Evolutionary conservation across 2,113 vertebrate genomes (phyloP).

Genomic region (Syngnathus scovelli): DNA sequence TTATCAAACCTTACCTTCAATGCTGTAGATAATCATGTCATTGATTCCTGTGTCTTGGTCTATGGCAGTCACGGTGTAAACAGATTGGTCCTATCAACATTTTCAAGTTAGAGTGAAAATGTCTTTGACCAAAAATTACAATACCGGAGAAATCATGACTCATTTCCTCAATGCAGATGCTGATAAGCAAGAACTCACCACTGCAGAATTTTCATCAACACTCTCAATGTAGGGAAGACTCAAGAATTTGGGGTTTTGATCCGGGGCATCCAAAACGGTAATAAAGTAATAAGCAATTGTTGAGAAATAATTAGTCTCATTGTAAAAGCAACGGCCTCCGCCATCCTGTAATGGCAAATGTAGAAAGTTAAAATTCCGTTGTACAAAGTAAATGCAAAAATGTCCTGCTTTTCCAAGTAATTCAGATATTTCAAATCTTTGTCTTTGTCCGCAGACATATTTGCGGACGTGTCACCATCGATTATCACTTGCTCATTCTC

Average conservation of each 20-base stretch:
- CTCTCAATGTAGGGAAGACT: constrained; percentile 56
- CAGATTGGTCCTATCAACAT: constrained; percentile 48
- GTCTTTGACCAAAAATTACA: neutral
- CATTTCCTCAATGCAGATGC: neutral
- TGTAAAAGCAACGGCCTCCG: constrained; percentile 22
- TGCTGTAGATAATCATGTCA: constrained; percentile 64
- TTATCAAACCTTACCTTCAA: constrained; percentile 64
- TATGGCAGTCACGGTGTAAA: constrained; percentile 70
- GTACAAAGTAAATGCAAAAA: neutral
- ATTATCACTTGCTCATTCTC: no score
- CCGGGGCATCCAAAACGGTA: constrained; percentile 70
- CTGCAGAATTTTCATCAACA: constrained; percentile 58
- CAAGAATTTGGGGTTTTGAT: constrained; percentile 76
- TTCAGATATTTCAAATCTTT: neutral
- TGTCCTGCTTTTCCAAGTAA: neutral
- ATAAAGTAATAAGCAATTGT: constrained; percentile 62
- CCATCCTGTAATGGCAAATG: constrained; percentile 65
- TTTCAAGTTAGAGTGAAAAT: neutral
- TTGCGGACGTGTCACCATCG: no score
- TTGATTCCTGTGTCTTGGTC: constrained; percentile 77
- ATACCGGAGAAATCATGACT: neutral
- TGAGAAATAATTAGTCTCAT: accelerated
- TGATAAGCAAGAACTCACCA: constrained; percentile 54
- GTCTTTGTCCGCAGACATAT: no score
- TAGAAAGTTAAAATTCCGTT: neutral